Conservation (phyloP, 2,113 vertebrate species). For the Brachyhypopomus occidentalis region DNA sequence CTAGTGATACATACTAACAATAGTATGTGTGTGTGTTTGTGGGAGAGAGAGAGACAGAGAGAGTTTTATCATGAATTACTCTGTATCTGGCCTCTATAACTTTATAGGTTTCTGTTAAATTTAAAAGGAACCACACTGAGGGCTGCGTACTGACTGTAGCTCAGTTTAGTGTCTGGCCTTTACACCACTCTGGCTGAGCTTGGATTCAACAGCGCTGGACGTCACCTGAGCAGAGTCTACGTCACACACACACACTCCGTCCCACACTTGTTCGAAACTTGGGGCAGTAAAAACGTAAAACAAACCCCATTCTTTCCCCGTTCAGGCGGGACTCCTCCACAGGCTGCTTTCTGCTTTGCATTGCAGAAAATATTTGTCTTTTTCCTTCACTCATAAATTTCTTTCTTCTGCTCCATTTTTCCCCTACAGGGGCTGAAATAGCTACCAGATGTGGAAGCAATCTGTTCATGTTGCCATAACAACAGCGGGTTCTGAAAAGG, state of each 20-base stretch:
- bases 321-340: conserved; percentile 73
- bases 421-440: conserved; percentile 78
- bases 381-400: conserved; percentile 85
- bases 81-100: too few species aligned
- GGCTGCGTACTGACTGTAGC: too few species aligned
- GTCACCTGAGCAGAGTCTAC: conserved; percentile 17
- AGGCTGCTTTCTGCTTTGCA: conserved; percentile 84
- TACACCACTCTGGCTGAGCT: neutral
- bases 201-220: neutral
- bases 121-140: too few species aligned
- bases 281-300: conserved; percentile 29
- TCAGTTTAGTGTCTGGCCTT: neutral
- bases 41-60: too few species aligned
- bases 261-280: conserved; percentile 12
- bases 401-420: conserved; percentile 69
- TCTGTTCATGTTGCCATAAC: conserved; percentile 77
- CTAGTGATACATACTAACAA: too few species aligned
- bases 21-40: neutral
- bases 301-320: conserved; percentile 29
- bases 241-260: neutral
- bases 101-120: too few species aligned
- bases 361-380: conserved; percentile 90
- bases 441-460: conserved; percentile 91
- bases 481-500: conserved; percentile 72
- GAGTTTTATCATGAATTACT: too few species aligned